A percentile compares a stretch with the other conserved stretches of the same genome.
Evolutionary conservation across 1,140 invertebrate genomes (phyloP).

Genomic region (Pseudomyrmex gracilis): DNA sequence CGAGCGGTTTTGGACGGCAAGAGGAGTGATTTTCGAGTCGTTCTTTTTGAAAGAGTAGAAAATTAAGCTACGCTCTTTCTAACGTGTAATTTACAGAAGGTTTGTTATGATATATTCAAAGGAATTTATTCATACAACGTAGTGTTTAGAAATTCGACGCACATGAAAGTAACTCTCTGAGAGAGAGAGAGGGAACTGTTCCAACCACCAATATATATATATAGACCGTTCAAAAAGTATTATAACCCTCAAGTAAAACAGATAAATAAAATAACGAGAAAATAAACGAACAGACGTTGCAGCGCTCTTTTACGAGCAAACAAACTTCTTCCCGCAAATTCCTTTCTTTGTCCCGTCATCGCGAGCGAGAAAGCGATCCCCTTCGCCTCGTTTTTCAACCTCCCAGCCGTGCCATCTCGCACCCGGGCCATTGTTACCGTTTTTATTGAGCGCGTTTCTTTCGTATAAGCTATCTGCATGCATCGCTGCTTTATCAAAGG

Average conservation of each 20-base stretch:
- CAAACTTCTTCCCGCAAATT: constrained; percentile 1
- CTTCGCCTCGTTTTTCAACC: constrained; percentile 22
- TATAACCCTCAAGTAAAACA: neutral
- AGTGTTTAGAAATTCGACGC: constrained; percentile 2
- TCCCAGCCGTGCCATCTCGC: constrained; percentile 9
- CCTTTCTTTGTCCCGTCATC: neutral
- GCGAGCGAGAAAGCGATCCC: neutral
- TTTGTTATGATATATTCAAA: constrained; percentile 24
- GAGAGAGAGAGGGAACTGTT: neutral
- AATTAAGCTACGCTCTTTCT: constrained; percentile 47
- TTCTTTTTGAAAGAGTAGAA: constrained; percentile 17
- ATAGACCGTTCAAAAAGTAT: too few species aligned
- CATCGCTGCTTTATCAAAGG: constrained; percentile 68
- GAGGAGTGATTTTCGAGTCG: constrained; percentile 32
- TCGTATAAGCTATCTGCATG: constrained; percentile 62
- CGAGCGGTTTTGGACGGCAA: constrained; percentile 31
- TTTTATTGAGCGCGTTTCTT: constrained; percentile 64
- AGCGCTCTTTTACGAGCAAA: constrained; percentile 1
- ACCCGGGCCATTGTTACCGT: constrained; percentile 58
- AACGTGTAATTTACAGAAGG: constrained; percentile 55
- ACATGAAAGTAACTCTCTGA: neutral
- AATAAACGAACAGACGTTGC: constrained; percentile 17
- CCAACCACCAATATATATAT: too few species aligned
- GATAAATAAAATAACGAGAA: constrained; percentile 18
- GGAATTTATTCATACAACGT: neutral